A percentile compares a stretch with the other conserved stretches of the same genome.
Evolutionary conservation across 2,113 vertebrate species (phyloP).

Genomic region (Epinephelus moara): DNA sequence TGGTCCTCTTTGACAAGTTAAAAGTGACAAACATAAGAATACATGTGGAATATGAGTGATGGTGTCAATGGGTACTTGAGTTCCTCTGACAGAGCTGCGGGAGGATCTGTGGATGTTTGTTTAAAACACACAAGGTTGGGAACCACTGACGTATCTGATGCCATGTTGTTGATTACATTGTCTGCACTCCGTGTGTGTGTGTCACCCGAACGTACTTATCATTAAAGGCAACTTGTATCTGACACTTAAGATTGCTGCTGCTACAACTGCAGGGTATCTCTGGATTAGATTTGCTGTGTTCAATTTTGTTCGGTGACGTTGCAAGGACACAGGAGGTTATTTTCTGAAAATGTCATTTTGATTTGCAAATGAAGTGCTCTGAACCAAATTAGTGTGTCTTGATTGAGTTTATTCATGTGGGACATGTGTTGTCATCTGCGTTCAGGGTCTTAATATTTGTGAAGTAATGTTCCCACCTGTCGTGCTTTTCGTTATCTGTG

Average conservation of each 20-base stretch:
- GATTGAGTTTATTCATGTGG: conserved; percentile 52
- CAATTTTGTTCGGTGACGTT: conserved; percentile 1
- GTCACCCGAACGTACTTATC: background rate
- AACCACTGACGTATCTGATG: background rate
- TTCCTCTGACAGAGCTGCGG: background rate
- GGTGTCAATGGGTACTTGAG: background rate
- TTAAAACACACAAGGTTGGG: background rate
- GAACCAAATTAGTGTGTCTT: conserved; percentile 47
- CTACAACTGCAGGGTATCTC: conserved; percentile 7
- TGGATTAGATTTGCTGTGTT: conserved; percentile 23
- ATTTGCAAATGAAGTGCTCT: conserved; percentile 54
- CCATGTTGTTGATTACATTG: background rate
- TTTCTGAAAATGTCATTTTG: conserved; percentile 34
- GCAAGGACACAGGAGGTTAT: conserved; percentile 1
- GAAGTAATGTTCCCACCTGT: conserved; percentile 29
- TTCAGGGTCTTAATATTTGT: conserved; percentile 26
- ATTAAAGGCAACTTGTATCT: background rate
- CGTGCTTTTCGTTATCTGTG: background rate
- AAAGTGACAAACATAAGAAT: background rate
- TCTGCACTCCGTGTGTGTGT: background rate
- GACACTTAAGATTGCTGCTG: conserved; percentile 6
- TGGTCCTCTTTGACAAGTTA: background rate
- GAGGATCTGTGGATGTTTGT: background rate
- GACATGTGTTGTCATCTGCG: conserved; percentile 24
- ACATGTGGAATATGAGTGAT: background rate